Evolutionary conservation across 1,140 invertebrate species (phyloP), one percentile per base, ranked within the genome.

Genomic region (Lethocerus indicus): DNA sequence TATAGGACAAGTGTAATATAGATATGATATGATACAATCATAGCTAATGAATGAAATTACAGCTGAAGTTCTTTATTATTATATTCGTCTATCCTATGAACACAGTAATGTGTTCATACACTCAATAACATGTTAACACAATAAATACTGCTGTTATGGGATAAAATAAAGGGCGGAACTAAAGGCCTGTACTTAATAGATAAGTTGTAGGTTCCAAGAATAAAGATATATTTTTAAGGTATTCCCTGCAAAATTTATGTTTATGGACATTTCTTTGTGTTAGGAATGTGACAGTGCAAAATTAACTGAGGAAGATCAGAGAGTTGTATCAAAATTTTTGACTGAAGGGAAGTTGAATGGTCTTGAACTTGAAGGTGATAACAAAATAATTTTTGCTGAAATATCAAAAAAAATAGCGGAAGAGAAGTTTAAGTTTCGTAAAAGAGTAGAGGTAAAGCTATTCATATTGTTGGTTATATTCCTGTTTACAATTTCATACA

Each of bases 321-420:
- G 81, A 54, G 59, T 92, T 25, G 61, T 90, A 16, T 67, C 77
- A 36, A 89, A 88, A 64, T 88, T 80, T 65, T 57, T 81, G 39
- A 60, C 87, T 2, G 88, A 93, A 70, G 84, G 79, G 21, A 77
- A 73, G 59, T 66, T 90, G 5, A 87, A 86, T 67, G 89, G 87
- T 0, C 63, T 89, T 14, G 68, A 74, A 1, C 55, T 83, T 2
- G 54, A 57, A 6, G 61, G 63, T 26, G 51, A 61, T 1, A 61
- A 66, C 43, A 66, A 61, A 49, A 68, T 69, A n/a, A 56, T 68
- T 47, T 63, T 80, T 20, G 66, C 58, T 1, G 63, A 65, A 54
- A 56, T 67, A 26, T 56, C 71, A 2, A 61, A 63, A 55, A 66
- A 68, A 49, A 49, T 79, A 32, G 64, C 63, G 32, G 68, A 67